A percentile compares a stretch with the other conserved stretches of the same genome.
Conservation (phyloP, 2,888 invertebrate species). For the Epistrophella euchroma region DNA sequence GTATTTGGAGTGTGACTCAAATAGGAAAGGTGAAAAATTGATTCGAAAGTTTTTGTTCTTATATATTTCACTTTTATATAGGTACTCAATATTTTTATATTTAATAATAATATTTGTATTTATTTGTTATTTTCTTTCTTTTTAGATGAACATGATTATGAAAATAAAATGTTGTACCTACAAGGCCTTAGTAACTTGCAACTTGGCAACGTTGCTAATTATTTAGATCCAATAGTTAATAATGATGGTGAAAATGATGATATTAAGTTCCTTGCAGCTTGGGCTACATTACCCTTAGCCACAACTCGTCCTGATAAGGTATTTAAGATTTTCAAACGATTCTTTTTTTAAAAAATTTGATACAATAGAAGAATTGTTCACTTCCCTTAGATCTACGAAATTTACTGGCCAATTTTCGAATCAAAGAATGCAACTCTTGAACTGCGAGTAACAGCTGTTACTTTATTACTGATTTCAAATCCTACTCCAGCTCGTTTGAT, state of each 20-base stretch:
- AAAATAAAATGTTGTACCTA: slow-evolving; percentile 89
- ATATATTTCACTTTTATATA: no score
- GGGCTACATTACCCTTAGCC: slow-evolving; percentile 86
- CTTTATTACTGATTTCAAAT: slow-evolving; percentile 87
- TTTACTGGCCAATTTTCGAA: slow-evolving; percentile 88
- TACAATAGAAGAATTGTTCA: neutral
- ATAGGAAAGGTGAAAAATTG: no score
- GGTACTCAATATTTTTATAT: no score
- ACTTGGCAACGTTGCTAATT: slow-evolving; percentile 85
- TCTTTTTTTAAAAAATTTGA: neutral
- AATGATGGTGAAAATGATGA: slow-evolving; percentile 85
- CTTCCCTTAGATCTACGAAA: slow-evolving; percentile 85
- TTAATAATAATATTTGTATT: no score
- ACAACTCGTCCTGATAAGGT: slow-evolving; percentile 85
- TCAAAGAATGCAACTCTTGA: slow-evolving; percentile 88
- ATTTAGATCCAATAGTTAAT: slow-evolving; percentile 85
- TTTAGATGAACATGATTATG: slow-evolving; percentile 87
- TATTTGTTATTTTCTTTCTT: no score
- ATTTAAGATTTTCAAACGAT: neutral
- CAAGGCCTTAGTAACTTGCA: slow-evolving; percentile 89
- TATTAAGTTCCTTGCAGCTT: slow-evolving; percentile 87
- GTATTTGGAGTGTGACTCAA: no score
- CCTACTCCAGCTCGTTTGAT: slow-evolving; percentile 88
- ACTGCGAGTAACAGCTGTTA: slow-evolving; percentile 88
- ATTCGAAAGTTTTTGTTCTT: no score